These are phyloP conservation scores for Limanda limanda DNA, from an alignment of 2,113 vertebrate genomes.

Conservation along the genomic window DNA sequence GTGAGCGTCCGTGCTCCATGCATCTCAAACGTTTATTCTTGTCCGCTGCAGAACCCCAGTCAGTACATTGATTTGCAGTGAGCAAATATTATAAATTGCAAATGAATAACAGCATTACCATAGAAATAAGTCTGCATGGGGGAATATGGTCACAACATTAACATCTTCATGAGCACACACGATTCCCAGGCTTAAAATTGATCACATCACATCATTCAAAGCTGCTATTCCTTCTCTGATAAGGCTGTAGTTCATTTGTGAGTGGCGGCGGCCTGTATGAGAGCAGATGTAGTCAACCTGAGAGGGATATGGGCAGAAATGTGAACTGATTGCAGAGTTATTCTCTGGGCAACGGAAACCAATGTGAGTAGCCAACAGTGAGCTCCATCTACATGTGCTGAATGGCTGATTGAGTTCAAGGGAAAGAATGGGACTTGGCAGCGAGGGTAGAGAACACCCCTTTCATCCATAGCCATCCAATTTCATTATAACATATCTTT, in stretches of 20 bases:
- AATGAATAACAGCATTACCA: constrained; percentile 71
- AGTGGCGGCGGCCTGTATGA: constrained; percentile 41
- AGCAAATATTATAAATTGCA: constrained; percentile 61
- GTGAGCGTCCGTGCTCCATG: constrained; percentile 1
- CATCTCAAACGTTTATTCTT: constrained; percentile 11
- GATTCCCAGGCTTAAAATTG: constrained; percentile 43
- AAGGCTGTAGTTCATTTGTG: constrained; percentile 58
- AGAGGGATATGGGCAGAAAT: constrained; percentile 65
- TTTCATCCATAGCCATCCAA: constrained; percentile 69
- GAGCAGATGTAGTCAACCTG: constrained; percentile 63
- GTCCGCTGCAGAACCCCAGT: constrained; percentile 22
- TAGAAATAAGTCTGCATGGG: constrained; percentile 66
- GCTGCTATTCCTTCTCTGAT: constrained; percentile 41
- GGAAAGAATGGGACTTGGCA: constrained; percentile 64
- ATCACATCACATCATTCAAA: constrained; percentile 55
- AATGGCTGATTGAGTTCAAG: constrained; percentile 70
- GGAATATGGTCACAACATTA: constrained; percentile 44
- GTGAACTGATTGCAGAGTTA: constrained; percentile 77
- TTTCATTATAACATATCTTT: constrained; percentile 74
- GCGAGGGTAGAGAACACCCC: constrained; percentile 59
- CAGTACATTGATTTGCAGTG: constrained; percentile 46
- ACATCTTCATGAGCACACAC: constrained; percentile 48
- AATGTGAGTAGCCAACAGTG: constrained; percentile 73
- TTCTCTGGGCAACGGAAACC: constrained; percentile 73
- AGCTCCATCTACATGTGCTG: constrained; percentile 62